A percentile compares a stretch with the other conserved stretches of the same genome.
Evolutionary conservation across 2,113 vertebrate genomes (phyloP).

Genomic region (Furnarius figulus): DNA sequence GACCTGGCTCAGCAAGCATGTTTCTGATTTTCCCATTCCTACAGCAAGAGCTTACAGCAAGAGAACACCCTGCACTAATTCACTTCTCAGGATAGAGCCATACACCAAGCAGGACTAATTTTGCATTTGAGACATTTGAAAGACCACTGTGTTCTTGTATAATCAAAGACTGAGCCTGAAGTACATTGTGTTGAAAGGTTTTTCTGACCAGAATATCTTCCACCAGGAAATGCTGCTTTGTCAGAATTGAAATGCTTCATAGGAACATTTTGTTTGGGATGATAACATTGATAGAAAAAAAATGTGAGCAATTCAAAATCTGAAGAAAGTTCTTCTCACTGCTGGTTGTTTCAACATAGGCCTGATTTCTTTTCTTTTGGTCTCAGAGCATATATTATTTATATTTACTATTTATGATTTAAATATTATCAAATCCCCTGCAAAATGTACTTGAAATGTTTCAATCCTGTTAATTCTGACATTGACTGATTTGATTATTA

Average conservation of each 20-base stretch:
- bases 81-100: background rate
- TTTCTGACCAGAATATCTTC: constrained; percentile 39
- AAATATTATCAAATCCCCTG: background rate
- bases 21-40: constrained; percentile 48
- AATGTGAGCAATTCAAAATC: background rate
- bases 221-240: constrained; percentile 24
- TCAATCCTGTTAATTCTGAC: background rate
- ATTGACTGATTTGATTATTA: background rate
- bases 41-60: background rate
- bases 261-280: constrained; percentile 14
- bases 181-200: constrained; percentile 27
- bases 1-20: background rate
- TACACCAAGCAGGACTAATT: constrained; percentile 26
- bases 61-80: constrained; percentile 26
- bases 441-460: background rate
- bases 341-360: background rate
- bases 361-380: background rate
- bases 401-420: background rate
- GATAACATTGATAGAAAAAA: constrained; percentile 6
- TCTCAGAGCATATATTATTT: background rate
- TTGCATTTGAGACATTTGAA: constrained; percentile 52
- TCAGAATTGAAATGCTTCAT: background rate
- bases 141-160: constrained; percentile 37
- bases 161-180: constrained; percentile 43
- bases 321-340: background rate